Evolutionary conservation across 2,113 vertebrate genomes (phyloP), one percentile per base, ranked within the genome.

Genomic region (Hipposideros armiger): DNA sequence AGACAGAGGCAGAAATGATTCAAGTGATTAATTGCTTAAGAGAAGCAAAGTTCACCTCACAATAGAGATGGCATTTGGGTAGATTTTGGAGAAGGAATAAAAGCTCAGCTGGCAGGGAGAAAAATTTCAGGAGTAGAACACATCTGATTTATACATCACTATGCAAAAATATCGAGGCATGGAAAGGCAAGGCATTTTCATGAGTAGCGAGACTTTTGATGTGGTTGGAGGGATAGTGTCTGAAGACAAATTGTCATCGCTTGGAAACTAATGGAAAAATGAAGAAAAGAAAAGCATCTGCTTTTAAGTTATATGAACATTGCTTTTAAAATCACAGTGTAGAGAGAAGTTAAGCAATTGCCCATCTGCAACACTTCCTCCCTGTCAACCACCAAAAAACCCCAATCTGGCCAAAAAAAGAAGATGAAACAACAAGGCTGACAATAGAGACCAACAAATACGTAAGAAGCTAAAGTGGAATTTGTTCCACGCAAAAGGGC

Each of bases 261-360:
- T 47, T 50, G 36, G 64, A 76, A 89, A 70, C n/a, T 45, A 47
- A 26, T 54, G n/a, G 19, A 32, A 42, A 42, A 11, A 26, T 19
- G 24, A 54, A 40, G n/a, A 93, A 58, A 40, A 45, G n/a, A 78
- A 77, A 92, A 77, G 3, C 5, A 89, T 30, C 28, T 52, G 42
- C 26, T 69, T 76, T 66, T 58, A 36, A 56, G 14, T 76, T 66
- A 90, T n/a, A 11, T 78, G 15, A 85, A 60, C 13, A 13, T 67
- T 81, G 66, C 22, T 73, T 89, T 92, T 56, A 83, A 84, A 80
- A 73, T n/a, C 64, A 52, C n/a, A 89, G 47, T 32, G 0, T 50
- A 64, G 67, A 69, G 19, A 91, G 36, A 92, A 92, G n/a, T 47
- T 88, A 85, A 97, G 19, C 47, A 73, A 50, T 45, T 83, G 56